Base-by-base conservation (phyloP, 2,113 vertebrate genomes). In the Melanerpes formicivorus region DNA sequence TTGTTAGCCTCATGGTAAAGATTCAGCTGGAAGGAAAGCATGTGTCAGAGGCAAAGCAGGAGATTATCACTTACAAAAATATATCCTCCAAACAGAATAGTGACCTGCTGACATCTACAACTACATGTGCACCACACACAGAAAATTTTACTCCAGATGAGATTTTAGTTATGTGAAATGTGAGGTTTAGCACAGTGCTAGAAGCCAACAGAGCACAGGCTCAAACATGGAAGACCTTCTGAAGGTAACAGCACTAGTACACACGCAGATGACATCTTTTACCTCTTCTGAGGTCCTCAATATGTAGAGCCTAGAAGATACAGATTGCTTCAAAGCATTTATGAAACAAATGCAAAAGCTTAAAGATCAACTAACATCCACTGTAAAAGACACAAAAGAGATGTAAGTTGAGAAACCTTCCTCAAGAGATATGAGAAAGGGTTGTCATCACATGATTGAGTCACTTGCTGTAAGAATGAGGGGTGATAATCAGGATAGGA, bases 21-120 rank as follows among this genome's bases (percentile, higher is more conserved):
- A 95, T 94, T 92, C 83, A 93, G 80, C 44, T 93, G 75, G 64
- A 94, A 93, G 87, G 76, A 89, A 92, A 88, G 83, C 52, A 75
- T 44, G 54, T 92, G 71, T 92, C 81, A 91, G 60, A 89, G 66
- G 59, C 70, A 92, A 95, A 82, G 76, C 44, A 90, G 88, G 71
- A 79, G 80, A 82, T 83, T 92, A 93, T 52, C 80, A 90, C 92
- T 88, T 88, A 90, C 40, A 81, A 80, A 94, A 93, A 93, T 63
- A 82, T 13, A 90, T 80, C 67, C 52, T 67, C 30, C 21, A 86
- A 93, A 93, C 73, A 90, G 65, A 71, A 76, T 26, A 86, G 80
- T 87, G 94, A 93, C 83, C 91, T 1, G 13, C 75, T 84, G 87
- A 93, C 70, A 83, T 80, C 72, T 90, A 84, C 40, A 90, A 76